These are phyloP conservation scores for Anoplius nigerrimus DNA, from an alignment of 2,888 invertebrate species.

Conservation along the genomic window DNA sequence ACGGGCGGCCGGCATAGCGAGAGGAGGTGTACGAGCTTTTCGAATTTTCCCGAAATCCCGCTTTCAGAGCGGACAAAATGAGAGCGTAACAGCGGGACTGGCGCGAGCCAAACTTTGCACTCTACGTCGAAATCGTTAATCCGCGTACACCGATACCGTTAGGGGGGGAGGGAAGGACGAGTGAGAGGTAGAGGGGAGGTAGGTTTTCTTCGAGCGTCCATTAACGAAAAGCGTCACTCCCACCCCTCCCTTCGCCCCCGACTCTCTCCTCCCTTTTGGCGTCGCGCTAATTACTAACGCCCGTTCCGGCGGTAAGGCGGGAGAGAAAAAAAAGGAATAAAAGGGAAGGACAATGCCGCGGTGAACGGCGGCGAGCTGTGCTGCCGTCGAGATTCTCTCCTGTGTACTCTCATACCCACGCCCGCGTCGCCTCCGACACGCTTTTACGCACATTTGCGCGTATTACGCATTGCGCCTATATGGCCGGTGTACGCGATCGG, in stretches of 20 bases:
- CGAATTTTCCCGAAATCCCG: no score
- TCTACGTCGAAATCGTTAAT: no score
- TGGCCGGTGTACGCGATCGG: background rate
- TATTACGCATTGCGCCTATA: constrained; percentile 6
- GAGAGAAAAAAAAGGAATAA: background rate
- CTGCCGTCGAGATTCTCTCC: background rate
- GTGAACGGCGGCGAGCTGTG: background rate
- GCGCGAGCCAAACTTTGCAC: no score
- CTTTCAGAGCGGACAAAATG: no score
- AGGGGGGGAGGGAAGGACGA: no score
- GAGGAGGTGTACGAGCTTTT: no score
- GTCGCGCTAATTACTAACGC: background rate
- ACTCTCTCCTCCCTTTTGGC: background rate
- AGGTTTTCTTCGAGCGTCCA: no score
- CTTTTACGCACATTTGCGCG: background rate
- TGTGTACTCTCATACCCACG: no score
- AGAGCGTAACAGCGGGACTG: no score
- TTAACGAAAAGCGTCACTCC: background rate
- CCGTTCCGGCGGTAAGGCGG: background rate
- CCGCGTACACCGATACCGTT: no score
- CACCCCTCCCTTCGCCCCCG: background rate
- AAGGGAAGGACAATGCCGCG: background rate
- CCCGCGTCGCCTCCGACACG: background rate
- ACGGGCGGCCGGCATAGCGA: no score
- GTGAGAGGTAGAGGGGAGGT: no score